Percentiles rank a stretch among this genome's conserved stretches.
These are phyloP conservation scores for Cyanoderma ruficeps DNA, from an alignment of 2,113 vertebrate species.

Conservation along the genomic window DNA sequence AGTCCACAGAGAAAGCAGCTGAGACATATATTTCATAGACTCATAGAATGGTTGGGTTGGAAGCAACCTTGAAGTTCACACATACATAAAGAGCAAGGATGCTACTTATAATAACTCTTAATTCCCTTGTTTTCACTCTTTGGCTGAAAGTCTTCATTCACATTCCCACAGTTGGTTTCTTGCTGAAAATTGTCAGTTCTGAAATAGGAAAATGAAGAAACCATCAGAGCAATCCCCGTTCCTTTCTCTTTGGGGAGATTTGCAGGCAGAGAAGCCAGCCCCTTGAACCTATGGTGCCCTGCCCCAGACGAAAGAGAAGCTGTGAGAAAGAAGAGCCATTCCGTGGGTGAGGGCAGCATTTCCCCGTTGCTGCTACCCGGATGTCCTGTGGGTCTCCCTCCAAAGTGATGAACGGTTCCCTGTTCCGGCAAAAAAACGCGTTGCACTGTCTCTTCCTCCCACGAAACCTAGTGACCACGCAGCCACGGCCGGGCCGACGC, in stretches of 20 bases:
- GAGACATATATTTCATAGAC: background rate
- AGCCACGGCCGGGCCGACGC: fast-evolving
- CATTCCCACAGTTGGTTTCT: background rate
- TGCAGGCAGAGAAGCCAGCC: background rate
- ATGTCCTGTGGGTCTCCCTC: background rate
- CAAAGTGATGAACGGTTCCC: background rate
- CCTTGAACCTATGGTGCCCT: fast-evolving
- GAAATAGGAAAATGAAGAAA: background rate
- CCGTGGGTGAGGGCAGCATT: fast-evolving
- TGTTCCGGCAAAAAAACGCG: background rate
- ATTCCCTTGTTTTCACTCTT: background rate
- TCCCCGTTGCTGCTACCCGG: fast-evolving
- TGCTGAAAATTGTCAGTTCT: background rate
- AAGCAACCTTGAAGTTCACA: background rate
- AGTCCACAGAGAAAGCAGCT: background rate
- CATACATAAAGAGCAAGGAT: background rate
- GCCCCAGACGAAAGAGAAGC: background rate
- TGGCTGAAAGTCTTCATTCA: background rate
- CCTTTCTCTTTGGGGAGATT: background rate
- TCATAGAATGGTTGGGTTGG: background rate
- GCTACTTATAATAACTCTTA: background rate
- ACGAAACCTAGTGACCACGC: fast-evolving
- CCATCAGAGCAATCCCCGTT: fast-evolving
- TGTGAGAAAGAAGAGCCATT: background rate
- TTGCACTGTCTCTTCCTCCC: fast-evolving